Evolutionary conservation across 2,113 vertebrate species (phyloP), one percentile per base, ranked within the genome.

Genomic region (Boleophthalmus pectinirostris): DNA sequence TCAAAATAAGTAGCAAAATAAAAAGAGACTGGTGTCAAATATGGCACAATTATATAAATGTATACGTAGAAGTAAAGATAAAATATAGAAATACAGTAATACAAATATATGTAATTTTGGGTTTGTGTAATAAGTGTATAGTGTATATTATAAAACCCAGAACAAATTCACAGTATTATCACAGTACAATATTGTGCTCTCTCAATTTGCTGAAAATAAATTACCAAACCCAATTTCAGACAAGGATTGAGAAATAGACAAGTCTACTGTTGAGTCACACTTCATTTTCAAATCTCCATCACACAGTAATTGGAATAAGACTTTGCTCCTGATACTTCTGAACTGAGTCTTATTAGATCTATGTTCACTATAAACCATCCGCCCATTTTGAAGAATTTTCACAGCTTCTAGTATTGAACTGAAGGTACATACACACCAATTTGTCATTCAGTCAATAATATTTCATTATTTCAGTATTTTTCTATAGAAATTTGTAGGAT

Each of bases 221-320:
- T 54, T 21, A 54, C 43, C 60, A 43, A 64, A 43, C 35, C 24
- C n/a, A 10, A 29, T 51, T 60, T 61, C n/a, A 20, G n/a, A 25
- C 10, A n/a, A 14, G n/a, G 51, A 33, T 46, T 69, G 29, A 51
- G 60, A 69, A 66, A 65, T 2, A 58, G 58, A 12, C 49, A 10
- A 25, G n/a, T 60, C 64, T 57, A 49, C 57, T 38, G 11, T 60
- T 70, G 29, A 75, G 24, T 80, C 49, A 45, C 43, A 66, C 46
- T 61, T 45, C 64, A 66, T 49, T 72, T 75, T 65, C 38, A 38
- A 65, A 56, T 38, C 75, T 74, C 53, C 49, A 10, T 72, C 57
- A 66, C 49, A 43, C 23, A 11, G 21, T 24, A 15, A 23, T 5
- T 75, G 20, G 16, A 21, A 21, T 51, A 13, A 71, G 67, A 13